These are phyloP conservation scores for Ridgeia piscesae DNA, from an alignment of 1,140 invertebrate species.

Conservation along the genomic window DNA sequence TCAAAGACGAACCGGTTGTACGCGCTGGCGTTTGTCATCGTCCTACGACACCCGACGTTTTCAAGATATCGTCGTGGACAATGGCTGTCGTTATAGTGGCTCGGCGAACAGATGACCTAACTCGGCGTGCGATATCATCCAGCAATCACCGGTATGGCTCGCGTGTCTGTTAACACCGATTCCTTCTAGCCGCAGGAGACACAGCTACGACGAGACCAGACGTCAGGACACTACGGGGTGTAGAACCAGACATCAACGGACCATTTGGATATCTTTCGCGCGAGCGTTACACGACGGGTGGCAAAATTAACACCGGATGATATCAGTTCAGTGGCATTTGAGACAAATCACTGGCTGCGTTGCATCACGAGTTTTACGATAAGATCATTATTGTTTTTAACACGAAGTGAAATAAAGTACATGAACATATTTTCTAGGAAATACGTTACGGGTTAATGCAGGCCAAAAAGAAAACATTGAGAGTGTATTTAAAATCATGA, in stretches of 20 bases:
- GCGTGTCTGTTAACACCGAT: background rate
- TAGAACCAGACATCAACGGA: background rate
- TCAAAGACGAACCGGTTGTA: too few species aligned
- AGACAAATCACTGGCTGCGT: background rate
- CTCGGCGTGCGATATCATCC: background rate
- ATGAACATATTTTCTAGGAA: background rate
- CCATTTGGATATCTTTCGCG: background rate
- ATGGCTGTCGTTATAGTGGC: background rate
- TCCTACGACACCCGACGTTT: background rate
- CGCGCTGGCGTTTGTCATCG: background rate
- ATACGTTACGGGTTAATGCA: background rate
- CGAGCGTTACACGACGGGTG: background rate
- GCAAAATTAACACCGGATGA: background rate
- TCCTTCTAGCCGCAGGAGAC: background rate
- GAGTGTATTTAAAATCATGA: background rate
- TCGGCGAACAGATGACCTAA: background rate
- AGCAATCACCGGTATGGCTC: background rate
- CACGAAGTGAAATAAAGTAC: background rate
- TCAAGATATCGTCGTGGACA: background rate
- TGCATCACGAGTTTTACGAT: background rate
- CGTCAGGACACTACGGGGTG: background rate
- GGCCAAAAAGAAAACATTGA: background rate
- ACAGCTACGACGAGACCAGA: background rate
- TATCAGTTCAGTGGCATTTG: background rate
- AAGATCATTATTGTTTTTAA: background rate